These are phyloP conservation scores for Acronicta alni DNA, from an alignment of 2,888 invertebrate genomes.

Conservation along the genomic window DNA sequence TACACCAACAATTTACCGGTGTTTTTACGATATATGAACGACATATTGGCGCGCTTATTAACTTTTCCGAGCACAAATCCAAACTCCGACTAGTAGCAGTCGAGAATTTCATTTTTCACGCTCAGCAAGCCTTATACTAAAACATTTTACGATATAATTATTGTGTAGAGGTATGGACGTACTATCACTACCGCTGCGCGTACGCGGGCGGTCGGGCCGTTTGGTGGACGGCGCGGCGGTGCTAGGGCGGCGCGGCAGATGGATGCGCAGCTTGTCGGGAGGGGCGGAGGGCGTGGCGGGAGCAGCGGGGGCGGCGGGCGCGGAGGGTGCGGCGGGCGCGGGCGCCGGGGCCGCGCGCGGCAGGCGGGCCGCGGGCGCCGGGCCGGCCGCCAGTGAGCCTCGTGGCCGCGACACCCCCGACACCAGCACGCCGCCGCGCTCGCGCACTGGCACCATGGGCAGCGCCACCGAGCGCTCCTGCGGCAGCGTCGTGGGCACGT, in stretches of 20 bases:
- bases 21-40: too few relatives aligned
- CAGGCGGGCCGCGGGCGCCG: constrained; percentile 53
- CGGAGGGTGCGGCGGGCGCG: constrained; percentile 67
- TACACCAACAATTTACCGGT: too few relatives aligned
- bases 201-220: constrained; percentile 62
- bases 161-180: constrained; percentile 15
- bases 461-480: constrained; percentile 94
- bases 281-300: constrained; percentile 21
- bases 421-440: constrained; percentile 74
- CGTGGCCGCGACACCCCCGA: constrained; percentile 87
- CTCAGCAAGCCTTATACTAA: not conserved
- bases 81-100: too few relatives aligned
- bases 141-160: not conserved
- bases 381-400: constrained; percentile 91
- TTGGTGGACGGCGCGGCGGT: constrained; percentile 34
- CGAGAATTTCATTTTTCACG: too few relatives aligned
- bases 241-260: constrained; percentile 76
- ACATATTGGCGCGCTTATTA: too few relatives aligned
- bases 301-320: constrained; percentile 60
- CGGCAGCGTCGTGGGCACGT: constrained; percentile 96
- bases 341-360: constrained; percentile 40
- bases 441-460: constrained; percentile 93
- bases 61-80: too few relatives aligned
- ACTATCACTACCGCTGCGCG: constrained; percentile 76
- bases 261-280: constrained; percentile 78